These are phyloP conservation scores for Clinocottus analis DNA, from an alignment of 2,113 vertebrate species.

Conservation along the genomic window DNA sequence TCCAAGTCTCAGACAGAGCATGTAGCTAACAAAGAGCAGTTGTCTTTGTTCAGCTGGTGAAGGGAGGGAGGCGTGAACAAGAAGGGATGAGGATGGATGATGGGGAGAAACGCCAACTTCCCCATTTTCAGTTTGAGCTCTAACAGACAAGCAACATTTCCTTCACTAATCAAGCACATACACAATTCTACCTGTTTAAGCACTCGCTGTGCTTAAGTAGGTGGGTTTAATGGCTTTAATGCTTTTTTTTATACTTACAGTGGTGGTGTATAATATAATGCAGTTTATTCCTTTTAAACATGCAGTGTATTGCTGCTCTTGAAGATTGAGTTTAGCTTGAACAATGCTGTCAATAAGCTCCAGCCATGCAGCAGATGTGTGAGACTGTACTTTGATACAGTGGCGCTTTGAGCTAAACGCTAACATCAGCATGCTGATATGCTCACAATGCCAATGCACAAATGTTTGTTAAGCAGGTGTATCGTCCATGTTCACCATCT, in stretches of 20 bases:
- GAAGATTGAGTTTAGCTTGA: not conserved
- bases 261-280: constrained; percentile 2
- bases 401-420: constrained; percentile 2
- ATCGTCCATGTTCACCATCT: not conserved
- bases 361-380: not conserved
- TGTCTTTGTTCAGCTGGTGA: constrained; percentile 76
- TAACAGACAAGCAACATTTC: constrained; percentile 39
- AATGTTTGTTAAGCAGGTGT: not conserved
- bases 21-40: constrained; percentile 75
- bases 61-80: constrained; percentile 64
- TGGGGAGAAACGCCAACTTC: constrained; percentile 59
- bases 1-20: constrained; percentile 57
- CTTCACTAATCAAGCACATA: constrained; percentile 26
- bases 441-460: not conserved
- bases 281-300: not conserved
- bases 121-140: constrained; percentile 32
- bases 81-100: constrained; percentile 68
- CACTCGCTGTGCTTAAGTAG: constrained; percentile 10
- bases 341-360: not conserved
- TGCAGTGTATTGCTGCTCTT: not conserved
- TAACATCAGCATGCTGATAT: not conserved
- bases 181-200: constrained; percentile 11
- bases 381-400: not conserved
- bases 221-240: not conserved
- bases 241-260: not conserved